These are phyloP conservation scores for Mnemiopsis leidyi DNA, from an alignment of 37 sponge, comb jelly and placozoan species.

Conservation along the genomic window DNA sequence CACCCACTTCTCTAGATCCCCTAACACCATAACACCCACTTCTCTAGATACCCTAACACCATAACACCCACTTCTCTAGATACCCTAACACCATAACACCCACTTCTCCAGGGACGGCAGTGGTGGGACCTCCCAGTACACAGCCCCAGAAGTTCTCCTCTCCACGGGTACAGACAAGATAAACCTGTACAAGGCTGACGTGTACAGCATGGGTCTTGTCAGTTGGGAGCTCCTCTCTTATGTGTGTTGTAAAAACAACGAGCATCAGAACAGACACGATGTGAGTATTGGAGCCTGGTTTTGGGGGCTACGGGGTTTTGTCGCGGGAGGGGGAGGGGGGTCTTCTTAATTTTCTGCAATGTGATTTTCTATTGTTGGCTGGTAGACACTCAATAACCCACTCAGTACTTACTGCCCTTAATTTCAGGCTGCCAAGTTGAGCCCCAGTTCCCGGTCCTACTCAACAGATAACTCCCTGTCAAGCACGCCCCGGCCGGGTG, in stretches of 20 bases:
- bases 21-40: too few relatives aligned
- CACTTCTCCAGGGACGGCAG: slow-evolving; percentile 13
- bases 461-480: background rate
- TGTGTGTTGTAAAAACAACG: slow-evolving; percentile 15
- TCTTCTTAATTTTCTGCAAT: too few relatives aligned
- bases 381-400: too few relatives aligned
- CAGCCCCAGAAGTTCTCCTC: slow-evolving; percentile 37
- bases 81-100: background rate
- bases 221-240: slow-evolving; percentile 41
- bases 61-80: too few relatives aligned
- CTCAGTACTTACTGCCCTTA: background rate
- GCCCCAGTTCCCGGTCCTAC: background rate
- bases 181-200: slow-evolving; percentile 53
- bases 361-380: too few relatives aligned
- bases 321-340: too few relatives aligned
- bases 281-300: background rate
- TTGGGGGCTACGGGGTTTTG: too few relatives aligned
- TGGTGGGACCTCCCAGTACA: slow-evolving; percentile 49
- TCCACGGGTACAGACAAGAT: slow-evolving; percentile 25
- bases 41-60: too few relatives aligned
- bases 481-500: background rate
- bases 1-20: too few relatives aligned
- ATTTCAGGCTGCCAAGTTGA: background rate
- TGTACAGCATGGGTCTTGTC: slow-evolving; percentile 39
- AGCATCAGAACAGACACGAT: background rate